These are phyloP conservation scores for Chiloscyllium plagiosum DNA, from an alignment of 2,113 vertebrate species.

Conservation along the genomic window DNA sequence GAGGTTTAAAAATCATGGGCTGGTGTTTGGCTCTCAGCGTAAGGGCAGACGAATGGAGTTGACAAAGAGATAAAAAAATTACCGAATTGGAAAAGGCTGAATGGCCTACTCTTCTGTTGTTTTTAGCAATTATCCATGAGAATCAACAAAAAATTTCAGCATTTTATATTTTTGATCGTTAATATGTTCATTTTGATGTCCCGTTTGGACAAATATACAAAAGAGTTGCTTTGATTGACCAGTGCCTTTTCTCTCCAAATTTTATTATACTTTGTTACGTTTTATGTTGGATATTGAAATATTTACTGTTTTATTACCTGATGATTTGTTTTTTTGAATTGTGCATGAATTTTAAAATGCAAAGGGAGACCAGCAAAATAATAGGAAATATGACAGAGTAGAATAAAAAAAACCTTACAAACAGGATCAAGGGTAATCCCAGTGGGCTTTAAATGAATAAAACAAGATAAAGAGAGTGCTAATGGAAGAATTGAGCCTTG, in stretches of 20 bases:
- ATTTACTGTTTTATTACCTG: background rate
- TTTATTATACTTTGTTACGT: background rate
- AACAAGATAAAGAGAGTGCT: background rate
- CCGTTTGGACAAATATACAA: background rate
- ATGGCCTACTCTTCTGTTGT: background rate
- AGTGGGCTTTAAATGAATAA: background rate
- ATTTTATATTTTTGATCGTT: background rate
- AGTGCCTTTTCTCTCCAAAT: background rate
- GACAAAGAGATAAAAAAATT: background rate
- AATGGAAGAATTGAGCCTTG: constrained; percentile 20
- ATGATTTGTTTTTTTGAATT: background rate
- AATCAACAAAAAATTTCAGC: background rate
- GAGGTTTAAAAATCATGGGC: too few species aligned
- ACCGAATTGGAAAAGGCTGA: background rate
- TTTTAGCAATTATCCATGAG: background rate
- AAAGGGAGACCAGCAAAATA: background rate
- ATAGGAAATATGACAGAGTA: background rate
- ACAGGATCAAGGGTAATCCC: background rate
- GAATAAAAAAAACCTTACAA: background rate
- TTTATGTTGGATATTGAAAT: background rate
- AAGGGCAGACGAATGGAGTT: background rate
- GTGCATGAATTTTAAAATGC: background rate
- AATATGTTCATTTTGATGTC: background rate
- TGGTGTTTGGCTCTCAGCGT: too few species aligned
- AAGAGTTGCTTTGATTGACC: background rate